Evolutionary conservation across 2,888 invertebrate species (phyloP).

Genomic region (Tiphia femorata): DNA sequence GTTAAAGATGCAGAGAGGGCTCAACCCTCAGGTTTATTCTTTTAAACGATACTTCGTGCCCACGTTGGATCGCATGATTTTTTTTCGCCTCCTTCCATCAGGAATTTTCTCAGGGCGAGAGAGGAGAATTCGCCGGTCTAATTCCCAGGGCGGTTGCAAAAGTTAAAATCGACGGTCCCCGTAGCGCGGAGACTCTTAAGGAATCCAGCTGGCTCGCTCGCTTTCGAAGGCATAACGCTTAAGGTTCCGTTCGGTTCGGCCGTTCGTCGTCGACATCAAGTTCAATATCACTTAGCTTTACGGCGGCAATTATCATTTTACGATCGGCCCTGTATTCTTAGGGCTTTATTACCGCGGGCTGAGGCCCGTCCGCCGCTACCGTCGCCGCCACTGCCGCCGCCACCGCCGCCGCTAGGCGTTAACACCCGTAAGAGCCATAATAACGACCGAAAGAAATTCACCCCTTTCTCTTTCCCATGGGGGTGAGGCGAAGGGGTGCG

Average conservation of each 20-base stretch:
- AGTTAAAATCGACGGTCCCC: too few relatives aligned
- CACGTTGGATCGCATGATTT: not conserved
- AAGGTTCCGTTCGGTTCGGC: constrained; percentile 37
- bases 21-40: not conserved
- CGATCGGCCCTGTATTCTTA: constrained; percentile 66
- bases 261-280: constrained; percentile 57
- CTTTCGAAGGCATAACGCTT: constrained; percentile 16
- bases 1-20: not conserved
- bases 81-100: not conserved
- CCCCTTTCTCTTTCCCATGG: constrained; percentile 43
- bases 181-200: too few relatives aligned
- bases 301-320: constrained; percentile 67
- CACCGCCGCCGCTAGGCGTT: constrained; percentile 42
- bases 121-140: too few relatives aligned
- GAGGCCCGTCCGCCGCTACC: too few relatives aligned
- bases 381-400: constrained; percentile 32
- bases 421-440: constrained; percentile 51
- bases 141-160: too few relatives aligned
- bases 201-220: not conserved
- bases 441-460: constrained; percentile 56
- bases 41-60: not conserved
- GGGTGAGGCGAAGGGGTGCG: not conserved
- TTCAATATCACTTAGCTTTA: constrained; percentile 68
- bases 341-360: constrained; percentile 65
- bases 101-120: not conserved